Base-by-base conservation (phyloP, 2,113 vertebrate species). In the Setophaga kirtlandii region DNA sequence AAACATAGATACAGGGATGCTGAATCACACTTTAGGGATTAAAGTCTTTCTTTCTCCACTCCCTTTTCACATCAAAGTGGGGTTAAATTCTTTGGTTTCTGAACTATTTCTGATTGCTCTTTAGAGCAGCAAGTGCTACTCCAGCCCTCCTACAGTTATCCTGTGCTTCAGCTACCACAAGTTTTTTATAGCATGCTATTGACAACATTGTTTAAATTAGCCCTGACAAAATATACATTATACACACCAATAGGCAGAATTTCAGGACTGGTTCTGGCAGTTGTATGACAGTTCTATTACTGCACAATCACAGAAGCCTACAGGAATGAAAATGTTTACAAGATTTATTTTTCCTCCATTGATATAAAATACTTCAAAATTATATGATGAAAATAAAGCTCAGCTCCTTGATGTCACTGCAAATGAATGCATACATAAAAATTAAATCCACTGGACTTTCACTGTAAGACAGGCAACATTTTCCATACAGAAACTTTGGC, bases 381-480 rank as follows among this genome's bases (percentile, higher is more conserved):
- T 16, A 82, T 39, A 71, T 1, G 0, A 70, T 7, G 4, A 90
- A 92, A 92, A 83, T 20, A 50, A 67, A 25, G 44, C 20, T 90
- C 33, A 28, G 35, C 35, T 81, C 74, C 19, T 74, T 1, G 1
- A n/a, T 94, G 60, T 81, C 77, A 59, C 64, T 71, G 52, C 33
- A 87, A 82, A 91, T 60, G 35, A 94, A 83, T 59, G 50, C 58
- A 84, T 15, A 75, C 39, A 84, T 52, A 83, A 94, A 90, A 91
- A 91, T 68, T 9, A 90, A 94, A 94, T 31, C 33, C 73, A 81
- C 52, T 64, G 47, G 42, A 91, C 77, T 79, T 35, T 37, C 37
- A 33, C 25, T 55, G 14, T 25, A 31, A 25, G 17, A 65, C 28
- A 89, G 6, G 13, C 10, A 68, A 2, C 21, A 37, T 80, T 69